Evolutionary conservation across 2,888 invertebrate species (phyloP).

Genomic region (Andricus curvator): DNA sequence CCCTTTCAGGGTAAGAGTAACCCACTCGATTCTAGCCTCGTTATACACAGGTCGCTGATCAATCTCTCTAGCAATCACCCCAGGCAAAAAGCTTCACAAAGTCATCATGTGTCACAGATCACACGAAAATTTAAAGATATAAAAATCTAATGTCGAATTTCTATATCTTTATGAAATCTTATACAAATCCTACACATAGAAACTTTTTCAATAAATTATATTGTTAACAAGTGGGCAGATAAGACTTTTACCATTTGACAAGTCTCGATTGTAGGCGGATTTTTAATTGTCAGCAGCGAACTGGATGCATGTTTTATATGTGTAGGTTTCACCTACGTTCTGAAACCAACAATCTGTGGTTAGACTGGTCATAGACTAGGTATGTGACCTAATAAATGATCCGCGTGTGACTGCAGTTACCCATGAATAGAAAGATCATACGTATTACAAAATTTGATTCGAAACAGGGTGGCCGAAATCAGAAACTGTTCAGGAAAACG

Average conservation of each 20-base stretch:
- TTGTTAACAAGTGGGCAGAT: neutral
- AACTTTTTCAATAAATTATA: neutral
- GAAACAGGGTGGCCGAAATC: neutral
- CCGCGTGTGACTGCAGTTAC: constrained; percentile 29
- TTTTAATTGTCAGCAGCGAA: constrained; percentile 16
- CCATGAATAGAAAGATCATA: neutral
- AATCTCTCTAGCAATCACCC: too few relatives aligned
- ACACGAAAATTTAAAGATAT: too few relatives aligned
- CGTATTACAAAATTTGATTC: neutral
- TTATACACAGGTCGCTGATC: too few relatives aligned
- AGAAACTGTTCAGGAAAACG: too few relatives aligned
- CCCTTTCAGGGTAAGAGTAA: too few relatives aligned
- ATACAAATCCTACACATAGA: too few relatives aligned
- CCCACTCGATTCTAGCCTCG: too few relatives aligned
- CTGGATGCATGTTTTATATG: constrained; percentile 1
- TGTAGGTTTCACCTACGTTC: constrained; percentile 21
- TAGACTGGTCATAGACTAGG: constrained; percentile 8
- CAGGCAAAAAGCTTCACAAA: too few relatives aligned
- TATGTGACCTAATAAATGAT: constrained; percentile 40
- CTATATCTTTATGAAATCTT: neutral
- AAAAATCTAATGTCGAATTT: neutral
- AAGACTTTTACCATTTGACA: neutral
- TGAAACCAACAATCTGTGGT: constrained; percentile 25
- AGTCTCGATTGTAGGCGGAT: constrained; percentile 10
- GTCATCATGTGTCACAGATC: too few relatives aligned